Conservation (phyloP, 35 echinoderm and acorn worm species). For the Hemicentrotus pulcherrimus region DNA sequence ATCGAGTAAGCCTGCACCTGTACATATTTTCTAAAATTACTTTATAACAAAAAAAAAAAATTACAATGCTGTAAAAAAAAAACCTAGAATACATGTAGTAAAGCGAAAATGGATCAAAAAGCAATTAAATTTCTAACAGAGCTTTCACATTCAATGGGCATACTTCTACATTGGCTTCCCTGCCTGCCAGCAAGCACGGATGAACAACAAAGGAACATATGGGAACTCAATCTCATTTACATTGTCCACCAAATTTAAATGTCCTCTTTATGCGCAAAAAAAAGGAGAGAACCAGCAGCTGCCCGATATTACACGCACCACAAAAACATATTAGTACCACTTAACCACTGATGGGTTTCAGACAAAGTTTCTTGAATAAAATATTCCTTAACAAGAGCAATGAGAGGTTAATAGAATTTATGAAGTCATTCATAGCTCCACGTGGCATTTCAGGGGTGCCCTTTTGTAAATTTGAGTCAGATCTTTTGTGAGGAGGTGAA, state of each 20-base stretch:
- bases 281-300: background rate
- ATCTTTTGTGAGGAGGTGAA: background rate
- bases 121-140: too few species aligned
- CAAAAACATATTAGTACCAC: constrained; percentile 3
- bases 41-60: too few species aligned
- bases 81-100: too few species aligned
- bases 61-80: too few species aligned
- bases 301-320: background rate
- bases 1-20: too few species aligned
- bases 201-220: background rate
- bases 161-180: background rate
- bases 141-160: background rate
- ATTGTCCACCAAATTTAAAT: background rate
- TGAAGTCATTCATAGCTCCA: background rate
- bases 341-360: background rate
- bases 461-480: background rate
- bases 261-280: background rate
- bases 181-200: background rate
- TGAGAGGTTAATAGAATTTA: background rate
- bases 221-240: background rate
- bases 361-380: constrained; percentile 13
- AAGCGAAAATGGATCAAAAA: too few species aligned
- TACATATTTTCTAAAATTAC: too few species aligned
- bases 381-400: constrained; percentile 10
- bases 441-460: background rate